These are phyloP conservation scores for Pagrus major DNA, from an alignment of 2,113 vertebrate genomes.

Conservation along the genomic window DNA sequence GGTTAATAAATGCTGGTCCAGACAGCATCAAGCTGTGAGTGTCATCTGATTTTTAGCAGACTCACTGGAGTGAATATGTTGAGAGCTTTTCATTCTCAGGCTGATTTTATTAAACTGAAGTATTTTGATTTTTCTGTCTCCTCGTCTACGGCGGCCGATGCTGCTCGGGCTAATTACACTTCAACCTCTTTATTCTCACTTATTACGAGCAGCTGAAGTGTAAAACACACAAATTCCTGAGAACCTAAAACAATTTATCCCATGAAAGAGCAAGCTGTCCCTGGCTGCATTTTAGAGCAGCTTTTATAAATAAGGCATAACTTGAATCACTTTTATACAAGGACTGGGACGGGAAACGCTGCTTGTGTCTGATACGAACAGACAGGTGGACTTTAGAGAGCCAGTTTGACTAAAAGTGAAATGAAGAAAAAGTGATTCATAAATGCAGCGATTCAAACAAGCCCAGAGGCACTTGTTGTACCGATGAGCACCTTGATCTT, in stretches of 20 bases:
- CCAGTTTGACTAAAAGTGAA: slow-evolving; percentile 26
- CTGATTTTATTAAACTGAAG: neutral
- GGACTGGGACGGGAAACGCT: neutral
- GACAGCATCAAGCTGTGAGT: no score
- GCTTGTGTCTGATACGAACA: slow-evolving; percentile 49
- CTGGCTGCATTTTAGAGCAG: neutral
- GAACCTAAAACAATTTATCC: neutral
- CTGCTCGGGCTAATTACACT: neutral
- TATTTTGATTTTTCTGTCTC: neutral
- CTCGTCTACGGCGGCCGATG: no score
- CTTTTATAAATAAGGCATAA: slow-evolving; percentile 43
- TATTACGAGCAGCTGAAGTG: neutral
- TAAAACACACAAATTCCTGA: neutral
- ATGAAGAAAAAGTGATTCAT: slow-evolving; percentile 20
- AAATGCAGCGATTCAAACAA: slow-evolving; percentile 31
- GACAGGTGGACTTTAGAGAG: slow-evolving; percentile 60
- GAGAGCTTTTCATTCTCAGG: neutral
- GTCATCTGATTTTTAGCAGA: neutral
- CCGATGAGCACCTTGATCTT: slow-evolving; percentile 36
- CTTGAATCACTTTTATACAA: slow-evolving; percentile 15
- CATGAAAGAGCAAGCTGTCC: slow-evolving; percentile 1
- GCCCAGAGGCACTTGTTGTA: slow-evolving; percentile 21
- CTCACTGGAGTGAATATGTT: no score
- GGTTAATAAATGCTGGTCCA: neutral
- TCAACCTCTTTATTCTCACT: slow-evolving; percentile 14